These are phyloP conservation scores for Helleia helle DNA, from an alignment of 2,888 invertebrate species.

Conservation along the genomic window DNA sequence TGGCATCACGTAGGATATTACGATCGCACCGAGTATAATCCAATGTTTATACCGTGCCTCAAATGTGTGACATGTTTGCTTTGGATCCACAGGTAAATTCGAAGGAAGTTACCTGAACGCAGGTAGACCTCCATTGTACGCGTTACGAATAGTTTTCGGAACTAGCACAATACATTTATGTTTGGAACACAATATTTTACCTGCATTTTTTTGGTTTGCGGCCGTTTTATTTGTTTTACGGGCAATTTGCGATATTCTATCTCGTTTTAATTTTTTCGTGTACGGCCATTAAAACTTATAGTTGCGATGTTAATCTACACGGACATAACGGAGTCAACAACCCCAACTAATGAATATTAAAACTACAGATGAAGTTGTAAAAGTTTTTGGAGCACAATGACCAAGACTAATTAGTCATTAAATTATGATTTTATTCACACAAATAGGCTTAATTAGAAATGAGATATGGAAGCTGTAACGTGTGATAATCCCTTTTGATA, in stretches of 20 bases:
- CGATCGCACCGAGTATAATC: conserved; percentile 71
- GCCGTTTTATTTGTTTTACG: conserved; percentile 64
- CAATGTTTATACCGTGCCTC: conserved; percentile 68
- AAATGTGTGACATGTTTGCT: conserved; percentile 56
- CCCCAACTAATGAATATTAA: conserved; percentile 62
- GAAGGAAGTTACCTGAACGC: conserved; percentile 57
- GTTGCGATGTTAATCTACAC: conserved; percentile 45
- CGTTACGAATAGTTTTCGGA: conserved; percentile 64
- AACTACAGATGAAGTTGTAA: conserved; percentile 24
- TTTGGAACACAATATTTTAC: conserved; percentile 54
- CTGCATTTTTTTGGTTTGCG: conserved; percentile 41
- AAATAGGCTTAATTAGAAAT: too few species aligned
- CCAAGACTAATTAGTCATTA: conserved; percentile 22
- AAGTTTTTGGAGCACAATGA: not conserved
- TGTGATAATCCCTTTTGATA: conserved; percentile 16
- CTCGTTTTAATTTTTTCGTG: not conserved
- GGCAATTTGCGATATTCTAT: conserved; percentile 45
- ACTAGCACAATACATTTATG: conserved; percentile 70
- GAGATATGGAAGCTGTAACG: too few species aligned
- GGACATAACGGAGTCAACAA: conserved; percentile 58
- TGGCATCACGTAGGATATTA: conserved; percentile 72
- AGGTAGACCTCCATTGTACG: conserved; percentile 56
- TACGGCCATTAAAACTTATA: not conserved
- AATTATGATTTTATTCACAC: conserved; percentile 12
- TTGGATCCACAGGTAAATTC: conserved; percentile 61